Evolutionary conservation across 1,140 invertebrate genomes (phyloP).

Genomic region (Trichonephila clavipes): DNA sequence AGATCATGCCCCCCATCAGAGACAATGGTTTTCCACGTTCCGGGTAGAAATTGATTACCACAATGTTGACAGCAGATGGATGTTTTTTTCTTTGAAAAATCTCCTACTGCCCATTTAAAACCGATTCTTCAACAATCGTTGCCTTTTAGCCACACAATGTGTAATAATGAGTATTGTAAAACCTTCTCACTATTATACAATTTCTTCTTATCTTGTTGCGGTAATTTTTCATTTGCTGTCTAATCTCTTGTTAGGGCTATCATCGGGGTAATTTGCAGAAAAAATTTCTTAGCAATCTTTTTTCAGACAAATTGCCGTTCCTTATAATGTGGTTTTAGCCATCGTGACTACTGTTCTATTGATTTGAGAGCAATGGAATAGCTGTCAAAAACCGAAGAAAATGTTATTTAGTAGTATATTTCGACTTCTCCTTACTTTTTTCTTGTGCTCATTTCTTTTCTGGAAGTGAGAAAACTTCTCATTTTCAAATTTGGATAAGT

Average conservation of each 20-base stretch:
- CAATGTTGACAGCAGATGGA: slow-evolving; percentile 71
- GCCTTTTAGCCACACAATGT: slow-evolving; percentile 75
- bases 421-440: neutral
- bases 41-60: slow-evolving; percentile 72
- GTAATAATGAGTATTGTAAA: slow-evolving; percentile 75
- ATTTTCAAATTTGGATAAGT: too few species aligned
- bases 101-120: slow-evolving; percentile 64
- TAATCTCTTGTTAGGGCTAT: slow-evolving; percentile 73
- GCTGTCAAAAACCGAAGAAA: neutral
- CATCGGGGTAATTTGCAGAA: slow-evolving; percentile 60
- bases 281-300: slow-evolving; percentile 19
- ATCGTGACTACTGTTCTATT: slow-evolving; percentile 68
- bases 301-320: slow-evolving; percentile 28
- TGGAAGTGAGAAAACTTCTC: too few species aligned
- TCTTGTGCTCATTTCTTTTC: neutral
- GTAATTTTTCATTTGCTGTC: slow-evolving; percentile 70
- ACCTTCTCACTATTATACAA: slow-evolving; percentile 56
- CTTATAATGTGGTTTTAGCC: slow-evolving; percentile 16
- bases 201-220: slow-evolving; percentile 35
- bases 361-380: slow-evolving; percentile 1
- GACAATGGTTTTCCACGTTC: slow-evolving; percentile 74
- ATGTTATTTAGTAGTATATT: neutral
- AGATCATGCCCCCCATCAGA: slow-evolving; percentile 58
- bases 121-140: slow-evolving; percentile 71
- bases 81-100: slow-evolving; percentile 67